These are phyloP conservation scores for Drosophila gaucha DNA, from an alignment of 2,888 invertebrate genomes.

Conservation along the genomic window DNA sequence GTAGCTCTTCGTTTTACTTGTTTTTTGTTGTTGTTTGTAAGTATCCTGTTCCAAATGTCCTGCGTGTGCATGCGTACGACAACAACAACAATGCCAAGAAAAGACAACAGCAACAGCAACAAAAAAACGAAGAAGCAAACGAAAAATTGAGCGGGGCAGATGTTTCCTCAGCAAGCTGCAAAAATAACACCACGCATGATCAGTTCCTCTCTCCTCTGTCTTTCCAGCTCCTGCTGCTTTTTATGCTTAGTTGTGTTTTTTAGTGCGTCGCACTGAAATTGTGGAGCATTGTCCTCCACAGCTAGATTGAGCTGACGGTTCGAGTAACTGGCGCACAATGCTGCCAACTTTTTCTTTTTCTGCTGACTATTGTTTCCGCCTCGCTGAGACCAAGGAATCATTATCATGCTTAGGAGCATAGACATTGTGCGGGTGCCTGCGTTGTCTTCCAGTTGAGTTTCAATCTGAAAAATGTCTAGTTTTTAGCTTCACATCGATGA, in stretches of 20 bases:
- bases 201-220: slow-evolving; percentile 47
- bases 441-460: slow-evolving; percentile 7
- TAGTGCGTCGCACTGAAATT: slow-evolving; percentile 39
- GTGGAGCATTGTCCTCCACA: slow-evolving; percentile 63
- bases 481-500: slow-evolving; percentile 25
- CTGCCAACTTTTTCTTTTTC: slow-evolving; percentile 35
- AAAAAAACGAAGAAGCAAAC: slow-evolving; percentile 51
- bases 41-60: slow-evolving; percentile 71
- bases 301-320: slow-evolving; percentile 18
- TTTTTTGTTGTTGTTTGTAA: slow-evolving; percentile 49
- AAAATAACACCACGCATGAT: slow-evolving; percentile 76
- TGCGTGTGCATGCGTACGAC: slow-evolving; percentile 65
- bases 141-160: slow-evolving; percentile 76
- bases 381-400: slow-evolving; percentile 40
- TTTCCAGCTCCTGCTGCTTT: slow-evolving; percentile 42
- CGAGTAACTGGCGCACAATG: slow-evolving; percentile 52
- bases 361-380: slow-evolving; percentile 45
- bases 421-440: slow-evolving; percentile 55
- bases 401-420: slow-evolving; percentile 12
- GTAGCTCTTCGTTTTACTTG: slow-evolving; percentile 49
- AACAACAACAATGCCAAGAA: slow-evolving; percentile 49
- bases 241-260: slow-evolving; percentile 52
- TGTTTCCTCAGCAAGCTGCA: slow-evolving; percentile 78
- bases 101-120: slow-evolving; percentile 51
- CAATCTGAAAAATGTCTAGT: slow-evolving; percentile 28